Conservation (phyloP, 2,797 vertebrate genomes). For the Rhadinocentrus ornatus region DNA sequence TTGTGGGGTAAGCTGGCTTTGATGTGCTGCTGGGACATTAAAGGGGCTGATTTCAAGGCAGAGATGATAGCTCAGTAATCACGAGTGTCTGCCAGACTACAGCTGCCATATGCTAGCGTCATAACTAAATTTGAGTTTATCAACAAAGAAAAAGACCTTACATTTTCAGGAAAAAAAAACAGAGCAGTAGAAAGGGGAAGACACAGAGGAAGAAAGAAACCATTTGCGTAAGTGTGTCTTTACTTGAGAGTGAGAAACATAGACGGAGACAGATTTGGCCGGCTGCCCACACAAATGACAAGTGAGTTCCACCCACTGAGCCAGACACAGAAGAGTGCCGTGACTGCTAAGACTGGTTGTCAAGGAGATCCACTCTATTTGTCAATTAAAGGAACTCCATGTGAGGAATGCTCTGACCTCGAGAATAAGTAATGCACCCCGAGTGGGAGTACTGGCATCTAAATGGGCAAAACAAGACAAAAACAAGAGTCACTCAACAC, state of each 20-base stretch:
- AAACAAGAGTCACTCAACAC: conserved; percentile 42
- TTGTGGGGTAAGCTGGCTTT: conserved; percentile 36
- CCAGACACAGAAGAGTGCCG: conserved; percentile 63
- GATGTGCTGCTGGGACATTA: conserved; percentile 54
- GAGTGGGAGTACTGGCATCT: conserved; percentile 46
- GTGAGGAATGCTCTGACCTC: conserved; percentile 60
- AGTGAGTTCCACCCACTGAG: conserved; percentile 68
- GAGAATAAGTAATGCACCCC: conserved; percentile 47
- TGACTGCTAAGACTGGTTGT: conserved; percentile 73
- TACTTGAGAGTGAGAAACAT: conserved; percentile 45
- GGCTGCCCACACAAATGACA: conserved; percentile 67
- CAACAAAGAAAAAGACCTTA: conserved; percentile 53
- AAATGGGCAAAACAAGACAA: conserved; percentile 34
- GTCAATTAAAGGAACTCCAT: conserved; percentile 67
- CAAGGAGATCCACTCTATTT: conserved; percentile 73
- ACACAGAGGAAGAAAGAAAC: conserved; percentile 33
- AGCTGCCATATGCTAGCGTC: conserved; percentile 52
- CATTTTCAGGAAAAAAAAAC: conserved; percentile 13
- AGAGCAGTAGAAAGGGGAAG: conserved; percentile 11
- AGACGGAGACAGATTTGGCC: conserved; percentile 53
- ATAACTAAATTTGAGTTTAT: conserved; percentile 65
- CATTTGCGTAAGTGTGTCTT: conserved; percentile 27
- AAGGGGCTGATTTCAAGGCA: conserved; percentile 53
- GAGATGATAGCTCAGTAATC: conserved; percentile 65
- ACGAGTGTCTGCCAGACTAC: conserved; percentile 61